These are phyloP conservation scores for Silurus meridionalis DNA, from an alignment of 2,113 vertebrate genomes.

Conservation along the genomic window DNA sequence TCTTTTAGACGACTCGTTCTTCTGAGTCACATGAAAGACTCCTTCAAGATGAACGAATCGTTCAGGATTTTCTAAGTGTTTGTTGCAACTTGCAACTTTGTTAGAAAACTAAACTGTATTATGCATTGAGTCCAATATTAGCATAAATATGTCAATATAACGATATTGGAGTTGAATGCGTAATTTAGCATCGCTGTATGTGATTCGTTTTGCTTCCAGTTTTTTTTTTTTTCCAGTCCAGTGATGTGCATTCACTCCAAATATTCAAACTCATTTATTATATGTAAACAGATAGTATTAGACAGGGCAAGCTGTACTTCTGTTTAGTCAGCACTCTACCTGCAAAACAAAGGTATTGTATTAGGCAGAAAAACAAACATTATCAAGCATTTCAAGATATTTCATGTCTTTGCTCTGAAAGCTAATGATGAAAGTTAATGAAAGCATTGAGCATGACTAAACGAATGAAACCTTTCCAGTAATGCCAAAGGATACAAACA, in stretches of 20 bases:
- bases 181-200: not conserved
- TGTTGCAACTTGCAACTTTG: not conserved
- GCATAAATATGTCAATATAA: not conserved
- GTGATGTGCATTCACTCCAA: not conserved
- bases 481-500: not conserved
- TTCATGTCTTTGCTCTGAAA: not conserved
- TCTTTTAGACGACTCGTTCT: too few species aligned
- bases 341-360: slow-evolving; percentile 7
- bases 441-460: not conserved
- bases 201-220: not conserved
- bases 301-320: not conserved
- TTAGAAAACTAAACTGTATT: not conserved
- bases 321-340: slow-evolving; percentile 19
- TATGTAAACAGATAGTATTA: not conserved
- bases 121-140: not conserved
- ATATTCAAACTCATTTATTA: not conserved
- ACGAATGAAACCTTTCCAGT: not conserved
- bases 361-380: not conserved
- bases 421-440: not conserved
- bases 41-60: too few species aligned
- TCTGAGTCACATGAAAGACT: too few species aligned
- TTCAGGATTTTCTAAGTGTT: not conserved
- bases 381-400: not conserved
- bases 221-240: not conserved
- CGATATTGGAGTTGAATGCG: too few species aligned